Conservation (phyloP, 1,140 invertebrate genomes). For the Tribolium madens region DNA sequence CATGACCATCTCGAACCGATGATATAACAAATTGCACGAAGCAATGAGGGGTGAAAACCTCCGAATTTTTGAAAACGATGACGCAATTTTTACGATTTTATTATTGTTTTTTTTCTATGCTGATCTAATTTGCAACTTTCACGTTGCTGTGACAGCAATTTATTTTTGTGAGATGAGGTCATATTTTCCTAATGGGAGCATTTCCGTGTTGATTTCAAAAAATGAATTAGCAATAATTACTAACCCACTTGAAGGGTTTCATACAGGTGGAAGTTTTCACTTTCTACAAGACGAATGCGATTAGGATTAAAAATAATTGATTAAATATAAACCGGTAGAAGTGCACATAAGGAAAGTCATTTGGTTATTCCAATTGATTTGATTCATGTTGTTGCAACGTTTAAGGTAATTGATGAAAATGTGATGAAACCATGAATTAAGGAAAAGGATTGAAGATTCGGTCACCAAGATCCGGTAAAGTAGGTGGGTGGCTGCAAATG, state of each 20-base stretch:
- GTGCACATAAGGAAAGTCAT: conserved; percentile 11
- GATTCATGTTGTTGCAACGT: not conserved
- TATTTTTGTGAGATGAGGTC: conserved; percentile 26
- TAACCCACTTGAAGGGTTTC: conserved; percentile 11
- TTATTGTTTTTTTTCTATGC: conserved; percentile 10
- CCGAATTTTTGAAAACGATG: not conserved
- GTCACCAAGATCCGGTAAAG: too few species aligned
- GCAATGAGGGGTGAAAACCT: not conserved
- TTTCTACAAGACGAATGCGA: conserved; percentile 5
- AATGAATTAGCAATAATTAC: conserved; percentile 6
- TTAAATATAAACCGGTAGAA: conserved; percentile 13
- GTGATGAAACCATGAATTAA: not conserved
- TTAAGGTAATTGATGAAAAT: not conserved
- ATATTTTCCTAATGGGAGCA: conserved; percentile 11
- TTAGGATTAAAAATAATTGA: not conserved
- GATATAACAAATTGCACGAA: not conserved
- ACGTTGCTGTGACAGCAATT: conserved; percentile 5
- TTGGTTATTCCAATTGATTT: not conserved
- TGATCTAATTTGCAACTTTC: conserved; percentile 30
- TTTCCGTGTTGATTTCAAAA: conserved; percentile 15
- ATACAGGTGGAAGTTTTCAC: conserved; percentile 13
- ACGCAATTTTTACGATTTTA: not conserved
- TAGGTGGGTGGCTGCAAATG: not conserved
- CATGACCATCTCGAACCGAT: not conserved
- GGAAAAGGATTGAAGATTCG: not conserved